Evolutionary conservation across 2,797 vertebrate genomes (phyloP), one percentile per base, ranked within the genome.

Genomic region (Dromococcyx pavoninus): DNA sequence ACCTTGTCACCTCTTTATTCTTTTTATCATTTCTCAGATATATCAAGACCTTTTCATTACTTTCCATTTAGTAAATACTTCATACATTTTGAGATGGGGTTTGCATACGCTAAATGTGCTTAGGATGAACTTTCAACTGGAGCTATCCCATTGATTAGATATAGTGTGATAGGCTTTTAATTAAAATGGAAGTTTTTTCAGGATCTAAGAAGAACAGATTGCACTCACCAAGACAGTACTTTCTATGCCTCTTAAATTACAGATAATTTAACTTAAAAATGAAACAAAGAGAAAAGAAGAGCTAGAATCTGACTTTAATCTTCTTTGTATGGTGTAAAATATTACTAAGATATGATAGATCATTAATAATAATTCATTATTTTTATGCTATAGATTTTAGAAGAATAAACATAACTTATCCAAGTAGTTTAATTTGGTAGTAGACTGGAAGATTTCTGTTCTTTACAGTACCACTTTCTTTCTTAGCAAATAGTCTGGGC

Each of bases 51-150:
- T 48, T 53, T 82, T 39, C 4, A 41, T 22, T 35, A 28, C 12
- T 39, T 89, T 37, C 71, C 5, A 5, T 71, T 81, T 43, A 53
- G 50, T 33, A 91, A 91, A 50, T 37, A 54, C 4, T 62, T 74
- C 3, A 10, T 9, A 9, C 28, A 5, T 14, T 70, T 70, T 65
- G 25, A 79, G 28, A 54, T 28, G 23, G 12, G 5, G 4, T 56
- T 83, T 80, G 21, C 1, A 1, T 4, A 2, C 1, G 1, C 24
- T 79, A 54, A 87, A 50, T 8, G 27, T 0, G 0, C 41, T 78
- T 46, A 73, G 48, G 22, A 53, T 64, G 8, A 89, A 32, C 39
- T 43, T 37, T 93, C 19, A 62, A 7, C 2, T 25, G 13, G 48
- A 89, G 93, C 58, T 48, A 81, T 35, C 11, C 17, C 32, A 37